Conservation (phyloP, 1,140 invertebrate genomes). For the Bombus difficillimus region DNA sequence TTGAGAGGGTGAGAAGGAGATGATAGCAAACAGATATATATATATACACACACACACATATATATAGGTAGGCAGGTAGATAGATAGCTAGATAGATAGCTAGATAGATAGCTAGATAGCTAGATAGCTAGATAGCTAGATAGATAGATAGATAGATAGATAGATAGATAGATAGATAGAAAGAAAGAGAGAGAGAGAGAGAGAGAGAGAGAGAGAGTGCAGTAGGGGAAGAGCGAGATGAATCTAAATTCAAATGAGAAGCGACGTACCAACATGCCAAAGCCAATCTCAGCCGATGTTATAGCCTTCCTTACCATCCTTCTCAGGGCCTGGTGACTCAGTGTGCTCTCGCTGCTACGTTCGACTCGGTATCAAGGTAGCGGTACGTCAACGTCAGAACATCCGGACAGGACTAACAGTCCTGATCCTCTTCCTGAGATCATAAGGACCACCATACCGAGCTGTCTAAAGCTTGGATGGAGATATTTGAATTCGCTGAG, state of each 20-base stretch:
- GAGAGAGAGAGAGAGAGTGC: neutral
- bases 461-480: conserved; percentile 32
- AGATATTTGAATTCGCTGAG: conserved; percentile 53
- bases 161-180: neutral
- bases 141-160: neutral
- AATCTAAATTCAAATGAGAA: conserved; percentile 80
- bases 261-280: conserved; percentile 67
- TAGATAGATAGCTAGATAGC: neutral
- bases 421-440: conserved; percentile 49
- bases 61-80: too few species aligned
- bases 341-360: conserved; percentile 23
- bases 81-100: too few species aligned
- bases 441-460: conserved; percentile 13
- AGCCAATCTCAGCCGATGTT: conserved; percentile 73
- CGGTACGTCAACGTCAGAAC: conserved; percentile 67
- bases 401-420: conserved; percentile 56
- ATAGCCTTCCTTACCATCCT: conserved; percentile 60
- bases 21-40: neutral
- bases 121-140: neutral
- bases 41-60: too few species aligned
- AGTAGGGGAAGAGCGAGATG: conserved; percentile 58
- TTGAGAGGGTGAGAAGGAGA: conserved; percentile 10
- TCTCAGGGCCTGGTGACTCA: neutral
- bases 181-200: neutral
- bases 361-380: conserved; percentile 58